Percentiles rank a stretch among this genome's conserved stretches.
Evolutionary conservation across 2,888 invertebrate species (phyloP).

Genomic region (Schrankia costaestrigalis): DNA sequence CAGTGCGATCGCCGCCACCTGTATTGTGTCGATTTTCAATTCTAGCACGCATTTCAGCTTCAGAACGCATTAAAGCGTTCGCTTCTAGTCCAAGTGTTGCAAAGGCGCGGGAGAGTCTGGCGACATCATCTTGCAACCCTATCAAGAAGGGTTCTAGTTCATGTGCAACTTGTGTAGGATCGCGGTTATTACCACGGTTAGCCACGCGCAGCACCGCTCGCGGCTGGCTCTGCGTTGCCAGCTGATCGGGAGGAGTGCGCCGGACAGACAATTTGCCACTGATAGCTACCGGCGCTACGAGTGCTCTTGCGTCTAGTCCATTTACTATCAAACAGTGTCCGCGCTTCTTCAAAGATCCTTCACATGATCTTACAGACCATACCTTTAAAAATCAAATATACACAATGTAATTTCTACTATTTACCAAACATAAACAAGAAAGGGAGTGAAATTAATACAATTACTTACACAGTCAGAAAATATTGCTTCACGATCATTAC

Average conservation of each 20-base stretch:
- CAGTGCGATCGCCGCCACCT: conserved; percentile 17
- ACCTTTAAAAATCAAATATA: conserved; percentile 41
- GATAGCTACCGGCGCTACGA: conserved; percentile 50
- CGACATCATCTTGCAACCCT: conserved; percentile 61
- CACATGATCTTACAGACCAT: conserved; percentile 70
- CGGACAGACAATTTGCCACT: conserved; percentile 60
- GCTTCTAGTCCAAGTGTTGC: conserved; percentile 60
- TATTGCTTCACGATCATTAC: conserved; percentile 72
- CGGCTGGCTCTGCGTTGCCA: conserved; percentile 51
- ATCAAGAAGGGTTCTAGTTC: conserved; percentile 57
- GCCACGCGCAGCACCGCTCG: conserved; percentile 69
- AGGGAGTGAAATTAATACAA: no score
- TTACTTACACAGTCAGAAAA: conserved; percentile 71
- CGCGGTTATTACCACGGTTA: conserved; percentile 47
- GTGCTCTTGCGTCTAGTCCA: conserved; percentile 56
- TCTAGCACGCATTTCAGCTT: conserved; percentile 48
- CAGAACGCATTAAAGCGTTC: conserved; percentile 49
- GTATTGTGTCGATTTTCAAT: conserved; percentile 34
- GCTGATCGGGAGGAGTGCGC: conserved; percentile 54
- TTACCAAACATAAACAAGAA: not conserved
- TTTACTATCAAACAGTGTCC: conserved; percentile 59
- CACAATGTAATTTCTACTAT: not conserved
- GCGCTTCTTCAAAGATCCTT: conserved; percentile 67
- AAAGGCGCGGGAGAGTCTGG: conserved; percentile 58
- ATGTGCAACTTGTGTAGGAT: conserved; percentile 30